Evolutionary conservation across 1,140 invertebrate genomes (phyloP).

Genomic region (Drosophila ficusphila): DNA sequence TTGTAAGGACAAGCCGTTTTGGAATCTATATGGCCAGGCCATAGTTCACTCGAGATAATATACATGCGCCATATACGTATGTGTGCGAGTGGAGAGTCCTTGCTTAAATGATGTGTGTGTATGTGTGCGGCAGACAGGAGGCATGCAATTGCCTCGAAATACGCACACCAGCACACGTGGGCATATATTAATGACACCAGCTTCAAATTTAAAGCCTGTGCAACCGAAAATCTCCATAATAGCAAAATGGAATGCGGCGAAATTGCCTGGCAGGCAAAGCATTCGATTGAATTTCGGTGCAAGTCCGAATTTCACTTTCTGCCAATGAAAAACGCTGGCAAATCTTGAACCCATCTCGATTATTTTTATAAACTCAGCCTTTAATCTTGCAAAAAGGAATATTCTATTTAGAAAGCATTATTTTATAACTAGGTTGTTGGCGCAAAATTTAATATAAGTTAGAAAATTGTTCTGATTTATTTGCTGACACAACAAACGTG

Average conservation of each 20-base stretch:
- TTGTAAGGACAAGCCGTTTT: constrained; percentile 78
- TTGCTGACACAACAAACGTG: too few relatives aligned
- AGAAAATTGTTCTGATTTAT: too few relatives aligned
- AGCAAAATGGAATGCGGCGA: neutral
- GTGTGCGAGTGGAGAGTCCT: neutral
- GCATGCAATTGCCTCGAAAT: constrained; percentile 34
- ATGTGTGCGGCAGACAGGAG: constrained; percentile 38
- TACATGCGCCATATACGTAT: constrained; percentile 58
- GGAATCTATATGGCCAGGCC: constrained; percentile 77
- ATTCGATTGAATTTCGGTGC: neutral
- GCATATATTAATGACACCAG: constrained; percentile 51
- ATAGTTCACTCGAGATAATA: constrained; percentile 82
- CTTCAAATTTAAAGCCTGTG: constrained; percentile 44
- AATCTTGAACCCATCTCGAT: too few relatives aligned
- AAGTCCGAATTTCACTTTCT: constrained; percentile 30
- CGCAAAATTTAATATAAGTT: too few relatives aligned
- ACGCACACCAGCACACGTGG: constrained; percentile 6
- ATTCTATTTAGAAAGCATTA: neutral
- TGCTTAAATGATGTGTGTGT: neutral
- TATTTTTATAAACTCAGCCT: too few relatives aligned
- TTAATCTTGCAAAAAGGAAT: too few relatives aligned
- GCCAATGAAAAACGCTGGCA: neutral
- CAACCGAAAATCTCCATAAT: constrained; percentile 14
- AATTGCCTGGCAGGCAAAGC: constrained; percentile 1
- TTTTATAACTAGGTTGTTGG: neutral